Conservation (phyloP, 1,140 invertebrate species). For the Reticulitermes speratus region DNA sequence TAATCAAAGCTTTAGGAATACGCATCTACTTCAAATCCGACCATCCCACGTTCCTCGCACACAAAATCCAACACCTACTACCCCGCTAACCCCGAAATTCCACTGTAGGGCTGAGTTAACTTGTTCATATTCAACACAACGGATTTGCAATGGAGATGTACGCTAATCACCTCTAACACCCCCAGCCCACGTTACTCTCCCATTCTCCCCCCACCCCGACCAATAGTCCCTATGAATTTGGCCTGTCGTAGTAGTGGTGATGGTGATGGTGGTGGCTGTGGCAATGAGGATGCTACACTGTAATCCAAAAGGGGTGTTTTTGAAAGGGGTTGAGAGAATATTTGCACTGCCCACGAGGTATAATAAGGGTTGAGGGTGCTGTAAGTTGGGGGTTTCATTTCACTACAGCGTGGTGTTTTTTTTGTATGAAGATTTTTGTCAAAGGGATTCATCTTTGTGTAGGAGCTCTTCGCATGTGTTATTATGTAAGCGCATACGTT, state of each 20-base stretch:
- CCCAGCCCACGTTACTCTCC: not conserved
- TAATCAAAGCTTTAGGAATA: not conserved
- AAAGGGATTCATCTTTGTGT: not conserved
- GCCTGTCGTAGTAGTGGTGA: not conserved
- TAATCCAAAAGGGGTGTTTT: not conserved
- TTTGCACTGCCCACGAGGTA: not conserved
- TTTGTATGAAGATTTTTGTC: not conserved
- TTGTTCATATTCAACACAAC: slow-evolving; percentile 26
- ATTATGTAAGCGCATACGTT: not conserved
- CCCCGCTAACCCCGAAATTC: not conserved
- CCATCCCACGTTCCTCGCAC: slow-evolving; percentile 5
- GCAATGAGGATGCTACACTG: not conserved
- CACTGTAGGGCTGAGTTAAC: not conserved
- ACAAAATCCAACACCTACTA: not conserved
- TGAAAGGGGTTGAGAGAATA: not conserved
- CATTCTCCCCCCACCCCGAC: not conserved
- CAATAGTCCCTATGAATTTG: not conserved
- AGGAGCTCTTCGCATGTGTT: too few relatives aligned
- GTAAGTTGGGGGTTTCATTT: not conserved
- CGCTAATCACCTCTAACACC: slow-evolving; percentile 22
- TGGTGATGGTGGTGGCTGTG: not conserved
- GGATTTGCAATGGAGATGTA: slow-evolving; percentile 29
- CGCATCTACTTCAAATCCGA: not conserved
- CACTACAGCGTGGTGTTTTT: not conserved
- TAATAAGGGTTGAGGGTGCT: not conserved